Evolutionary conservation across 2,797 vertebrate genomes (phyloP).

Genomic region (Hoplostethus atlanticus): DNA sequence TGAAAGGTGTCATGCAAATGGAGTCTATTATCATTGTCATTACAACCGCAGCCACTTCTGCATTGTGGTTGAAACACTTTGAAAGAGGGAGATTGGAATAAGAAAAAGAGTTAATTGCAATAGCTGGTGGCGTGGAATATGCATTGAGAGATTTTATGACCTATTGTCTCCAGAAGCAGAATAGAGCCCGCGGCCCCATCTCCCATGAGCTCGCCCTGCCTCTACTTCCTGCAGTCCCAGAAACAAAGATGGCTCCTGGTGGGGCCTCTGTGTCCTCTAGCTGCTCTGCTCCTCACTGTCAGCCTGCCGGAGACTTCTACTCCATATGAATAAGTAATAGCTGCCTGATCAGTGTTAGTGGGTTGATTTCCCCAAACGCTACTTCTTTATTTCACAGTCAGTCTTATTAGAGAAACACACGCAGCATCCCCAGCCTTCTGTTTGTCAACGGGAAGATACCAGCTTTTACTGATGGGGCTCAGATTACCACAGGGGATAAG

Average conservation of each 20-base stretch:
- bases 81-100: constrained; percentile 45
- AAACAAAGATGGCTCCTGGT: constrained; percentile 72
- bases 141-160: constrained; percentile 68
- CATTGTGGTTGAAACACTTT: constrained; percentile 45
- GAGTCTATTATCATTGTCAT: constrained; percentile 70
- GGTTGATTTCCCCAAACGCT: constrained; percentile 73
- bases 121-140: constrained; percentile 62
- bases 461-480: constrained; percentile 44
- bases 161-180: constrained; percentile 70
- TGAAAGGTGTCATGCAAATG: constrained; percentile 79
- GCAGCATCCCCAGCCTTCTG: constrained; percentile 26
- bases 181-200: constrained; percentile 54
- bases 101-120: constrained; percentile 53
- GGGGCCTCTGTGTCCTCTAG: constrained; percentile 25
- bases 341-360: constrained; percentile 65
- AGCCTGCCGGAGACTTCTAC: constrained; percentile 34
- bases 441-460: constrained; percentile 36
- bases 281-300: constrained; percentile 48
- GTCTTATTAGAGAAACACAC: constrained; percentile 43
- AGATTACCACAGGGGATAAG: constrained; percentile 68
- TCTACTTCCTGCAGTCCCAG: constrained; percentile 58
- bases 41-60: constrained; percentile 45
- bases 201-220: constrained; percentile 61
- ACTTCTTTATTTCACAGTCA: constrained; percentile 54
- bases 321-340: constrained; percentile 70